Evolutionary conservation across 1,140 invertebrate species (phyloP).

Genomic region (Cepaea nemoralis): DNA sequence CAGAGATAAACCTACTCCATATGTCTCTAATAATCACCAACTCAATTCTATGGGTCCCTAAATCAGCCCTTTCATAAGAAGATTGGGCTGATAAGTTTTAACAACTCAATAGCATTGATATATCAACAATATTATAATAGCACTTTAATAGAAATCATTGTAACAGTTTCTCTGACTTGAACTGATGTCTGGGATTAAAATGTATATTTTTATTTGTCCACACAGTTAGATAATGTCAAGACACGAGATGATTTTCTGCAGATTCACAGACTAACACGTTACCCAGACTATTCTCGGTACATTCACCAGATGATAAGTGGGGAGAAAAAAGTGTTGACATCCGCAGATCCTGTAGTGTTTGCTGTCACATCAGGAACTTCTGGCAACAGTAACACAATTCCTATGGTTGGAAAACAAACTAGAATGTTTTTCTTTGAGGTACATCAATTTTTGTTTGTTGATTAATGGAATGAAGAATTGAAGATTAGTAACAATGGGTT

Average conservation of each 20-base stretch:
- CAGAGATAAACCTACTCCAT: no score
- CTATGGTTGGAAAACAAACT: constrained; percentile 60
- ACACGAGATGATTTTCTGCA: constrained; percentile 58
- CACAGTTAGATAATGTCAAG: constrained; percentile 60
- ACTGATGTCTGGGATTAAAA: background rate
- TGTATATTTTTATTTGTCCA: background rate
- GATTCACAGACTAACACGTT: constrained; percentile 64
- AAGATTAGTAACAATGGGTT: no score
- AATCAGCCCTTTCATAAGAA: no score
- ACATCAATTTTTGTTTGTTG: background rate
- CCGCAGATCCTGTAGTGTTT: constrained; percentile 59
- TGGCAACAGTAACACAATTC: constrained; percentile 63
- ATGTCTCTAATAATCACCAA: no score
- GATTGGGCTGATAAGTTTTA: no score
- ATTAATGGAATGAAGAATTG: no score
- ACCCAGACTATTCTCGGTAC: constrained; percentile 63
- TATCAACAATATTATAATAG: background rate
- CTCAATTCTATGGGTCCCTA: no score
- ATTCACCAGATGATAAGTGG: constrained; percentile 65
- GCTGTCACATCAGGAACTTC: constrained; percentile 71
- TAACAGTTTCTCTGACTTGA: constrained; percentile 10
- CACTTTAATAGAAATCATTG: background rate
- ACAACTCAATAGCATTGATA: no score
- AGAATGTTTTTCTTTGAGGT: constrained; percentile 62
- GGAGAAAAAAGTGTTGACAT: constrained; percentile 61